Conservation (phyloP, 2,113 vertebrate species). For the Dunckerocampus dactyliophorus region DNA sequence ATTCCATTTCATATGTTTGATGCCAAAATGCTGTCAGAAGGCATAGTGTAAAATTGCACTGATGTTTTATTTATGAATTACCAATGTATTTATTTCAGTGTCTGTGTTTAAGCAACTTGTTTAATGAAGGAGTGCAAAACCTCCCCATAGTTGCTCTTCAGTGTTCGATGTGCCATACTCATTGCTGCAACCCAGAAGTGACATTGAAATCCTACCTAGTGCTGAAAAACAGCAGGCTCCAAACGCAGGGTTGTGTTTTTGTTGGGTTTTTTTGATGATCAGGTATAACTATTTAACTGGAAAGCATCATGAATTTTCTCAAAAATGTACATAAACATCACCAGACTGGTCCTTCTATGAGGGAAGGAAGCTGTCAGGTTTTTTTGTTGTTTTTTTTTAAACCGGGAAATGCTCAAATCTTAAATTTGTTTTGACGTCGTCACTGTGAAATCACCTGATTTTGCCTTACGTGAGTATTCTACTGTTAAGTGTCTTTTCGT, state of each 20-base stretch:
- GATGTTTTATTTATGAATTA: constrained; percentile 73
- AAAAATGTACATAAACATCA: constrained; percentile 27
- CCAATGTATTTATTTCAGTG: constrained; percentile 57
- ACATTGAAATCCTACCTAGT: constrained; percentile 36
- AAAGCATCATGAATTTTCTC: constrained; percentile 39
- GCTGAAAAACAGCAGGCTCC: constrained; percentile 26
- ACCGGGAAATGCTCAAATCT: constrained; percentile 51
- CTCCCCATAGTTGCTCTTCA: constrained; percentile 72
- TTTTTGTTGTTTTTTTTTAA: constrained; percentile 33
- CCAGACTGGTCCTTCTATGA: constrained; percentile 8
- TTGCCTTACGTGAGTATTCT: constrained; percentile 78
- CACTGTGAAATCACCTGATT: constrained; percentile 82
- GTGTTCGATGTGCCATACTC: constrained; percentile 62
- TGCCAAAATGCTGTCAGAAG: constrained; percentile 67
- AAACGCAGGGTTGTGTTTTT: constrained; percentile 32
- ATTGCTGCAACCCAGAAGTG: constrained; percentile 38
- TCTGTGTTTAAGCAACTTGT: constrained; percentile 53
- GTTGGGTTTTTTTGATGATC: constrained; percentile 41
- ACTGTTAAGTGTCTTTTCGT: constrained; percentile 76
- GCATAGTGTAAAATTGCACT: constrained; percentile 64
- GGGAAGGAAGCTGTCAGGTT: constrained; percentile 39
- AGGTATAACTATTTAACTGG: constrained; percentile 55
- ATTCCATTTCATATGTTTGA: constrained; percentile 61
- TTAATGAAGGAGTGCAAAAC: constrained; percentile 72
- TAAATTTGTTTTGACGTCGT: constrained; percentile 66